Conservation (phyloP, 2,113 vertebrate species). For the Tenebrosternarchus preto region DNA sequence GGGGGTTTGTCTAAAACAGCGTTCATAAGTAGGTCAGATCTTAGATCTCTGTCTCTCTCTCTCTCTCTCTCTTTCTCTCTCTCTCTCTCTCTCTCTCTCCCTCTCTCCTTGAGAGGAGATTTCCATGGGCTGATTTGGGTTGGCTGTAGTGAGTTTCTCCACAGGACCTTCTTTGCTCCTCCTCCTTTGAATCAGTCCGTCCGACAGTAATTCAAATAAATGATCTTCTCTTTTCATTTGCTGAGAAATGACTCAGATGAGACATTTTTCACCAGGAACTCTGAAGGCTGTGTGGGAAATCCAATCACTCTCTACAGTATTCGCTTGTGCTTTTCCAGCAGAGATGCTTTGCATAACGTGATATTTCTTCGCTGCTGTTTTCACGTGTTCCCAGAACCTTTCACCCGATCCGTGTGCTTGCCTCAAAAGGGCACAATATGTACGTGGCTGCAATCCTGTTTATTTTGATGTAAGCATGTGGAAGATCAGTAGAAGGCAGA, state of each 20-base stretch:
- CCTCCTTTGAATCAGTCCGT: conserved; percentile 20
- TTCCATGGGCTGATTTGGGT: background rate
- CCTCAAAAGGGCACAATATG: conserved; percentile 22
- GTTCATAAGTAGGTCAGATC: conserved; percentile 27
- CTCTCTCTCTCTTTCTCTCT: background rate
- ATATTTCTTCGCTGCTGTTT: conserved; percentile 32
- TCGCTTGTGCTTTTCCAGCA: conserved; percentile 40
- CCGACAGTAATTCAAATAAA: conserved; percentile 59
- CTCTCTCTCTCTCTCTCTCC: background rate
- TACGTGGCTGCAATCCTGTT: conserved; percentile 9
- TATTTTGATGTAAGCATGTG: conserved; percentile 5
- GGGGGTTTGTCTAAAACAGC: conserved; percentile 1
- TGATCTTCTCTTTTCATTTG: conserved; percentile 55
- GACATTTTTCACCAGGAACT: conserved; percentile 36
- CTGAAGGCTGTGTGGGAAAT: conserved; percentile 15
- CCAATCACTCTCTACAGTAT: conserved; percentile 36
- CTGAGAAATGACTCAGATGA: conserved; percentile 50
- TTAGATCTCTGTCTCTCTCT: conserved; percentile 5
- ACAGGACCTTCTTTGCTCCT: conserved; percentile 9
- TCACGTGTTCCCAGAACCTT: background rate
- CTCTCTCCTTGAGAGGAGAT: background rate
- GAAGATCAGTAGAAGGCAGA: background rate
- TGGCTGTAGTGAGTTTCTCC: conserved; percentile 21
- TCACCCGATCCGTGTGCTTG: conserved; percentile 25
- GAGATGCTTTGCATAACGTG: conserved; percentile 27